Evolutionary conservation across 2,797 vertebrate genomes (phyloP).

Genomic region (Peromyscus melanophrys): DNA sequence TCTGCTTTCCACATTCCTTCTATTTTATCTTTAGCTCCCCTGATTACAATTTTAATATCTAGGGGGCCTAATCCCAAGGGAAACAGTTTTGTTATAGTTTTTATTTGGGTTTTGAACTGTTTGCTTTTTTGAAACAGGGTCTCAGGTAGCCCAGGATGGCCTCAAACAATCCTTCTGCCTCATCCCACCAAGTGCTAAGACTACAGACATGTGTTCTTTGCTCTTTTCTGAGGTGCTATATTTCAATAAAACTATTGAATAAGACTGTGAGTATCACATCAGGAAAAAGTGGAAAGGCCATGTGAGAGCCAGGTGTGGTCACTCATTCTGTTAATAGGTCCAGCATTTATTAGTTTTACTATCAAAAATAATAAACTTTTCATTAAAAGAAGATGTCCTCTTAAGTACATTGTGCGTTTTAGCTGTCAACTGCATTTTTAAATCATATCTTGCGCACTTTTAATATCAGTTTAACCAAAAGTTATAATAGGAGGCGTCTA

Average conservation of each 20-base stretch:
- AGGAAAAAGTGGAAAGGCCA: neutral
- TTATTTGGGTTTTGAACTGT: neutral
- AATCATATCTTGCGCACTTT: neutral
- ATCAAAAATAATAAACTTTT: neutral
- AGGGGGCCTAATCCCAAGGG: neutral
- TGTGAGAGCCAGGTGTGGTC: neutral
- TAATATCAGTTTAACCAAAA: neutral
- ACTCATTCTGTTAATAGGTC: neutral
- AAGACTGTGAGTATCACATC: neutral
- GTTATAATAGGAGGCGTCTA: neutral
- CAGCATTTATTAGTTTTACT: neutral
- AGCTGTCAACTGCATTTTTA: neutral
- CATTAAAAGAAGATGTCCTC: neutral
- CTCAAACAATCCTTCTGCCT: neutral
- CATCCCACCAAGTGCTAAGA: neutral
- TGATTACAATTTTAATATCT: neutral
- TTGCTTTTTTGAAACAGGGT: neutral
- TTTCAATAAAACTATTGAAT: neutral
- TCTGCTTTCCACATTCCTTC: neutral
- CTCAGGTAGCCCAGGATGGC: neutral
- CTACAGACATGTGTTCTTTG: neutral
- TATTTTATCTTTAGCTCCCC: neutral
- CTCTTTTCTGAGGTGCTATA: constrained; percentile 10
- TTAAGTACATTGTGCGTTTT: neutral
- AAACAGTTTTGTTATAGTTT: neutral